Evolutionary conservation across 2,888 invertebrate genomes (phyloP).

Genomic region (Melanostoma scalare): DNA sequence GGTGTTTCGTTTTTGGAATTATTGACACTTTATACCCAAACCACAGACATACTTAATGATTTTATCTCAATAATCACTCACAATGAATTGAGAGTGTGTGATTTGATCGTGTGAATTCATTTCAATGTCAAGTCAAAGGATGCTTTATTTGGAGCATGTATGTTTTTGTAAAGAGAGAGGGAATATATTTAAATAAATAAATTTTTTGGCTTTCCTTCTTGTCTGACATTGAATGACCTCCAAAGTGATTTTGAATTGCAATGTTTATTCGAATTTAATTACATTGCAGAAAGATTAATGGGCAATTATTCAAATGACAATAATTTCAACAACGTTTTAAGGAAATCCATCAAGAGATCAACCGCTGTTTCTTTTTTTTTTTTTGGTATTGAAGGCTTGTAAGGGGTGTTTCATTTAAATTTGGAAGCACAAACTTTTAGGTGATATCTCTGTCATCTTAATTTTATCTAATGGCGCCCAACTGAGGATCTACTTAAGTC

Average conservation of each 20-base stretch:
- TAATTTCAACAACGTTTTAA: constrained; percentile 22
- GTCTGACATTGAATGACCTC: constrained; percentile 26
- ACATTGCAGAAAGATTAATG: constrained; percentile 51
- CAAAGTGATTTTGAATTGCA: constrained; percentile 7
- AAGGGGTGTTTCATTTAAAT: too few species aligned
- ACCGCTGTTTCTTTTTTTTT: background rate
- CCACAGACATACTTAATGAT: too few species aligned
- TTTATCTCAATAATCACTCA: too few species aligned
- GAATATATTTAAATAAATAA: background rate
- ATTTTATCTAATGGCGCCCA: too few species aligned
- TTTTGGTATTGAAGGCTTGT: too few species aligned
- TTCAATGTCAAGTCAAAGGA: constrained; percentile 23
- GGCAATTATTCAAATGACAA: constrained; percentile 50
- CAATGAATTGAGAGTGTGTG: constrained; percentile 7
- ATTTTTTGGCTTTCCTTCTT: background rate
- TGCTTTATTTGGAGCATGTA: background rate
- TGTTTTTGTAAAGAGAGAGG: background rate
- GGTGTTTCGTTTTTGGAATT: too few species aligned
- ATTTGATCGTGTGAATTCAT: background rate
- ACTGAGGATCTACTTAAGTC: too few species aligned
- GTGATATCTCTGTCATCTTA: too few species aligned
- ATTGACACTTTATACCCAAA: too few species aligned
- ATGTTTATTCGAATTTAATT: constrained; percentile 37
- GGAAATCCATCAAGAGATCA: constrained; percentile 22
- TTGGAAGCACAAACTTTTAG: too few species aligned